These are phyloP conservation scores for Troides oblongomaculatus DNA, from an alignment of 2,888 invertebrate species.

Conservation along the genomic window DNA sequence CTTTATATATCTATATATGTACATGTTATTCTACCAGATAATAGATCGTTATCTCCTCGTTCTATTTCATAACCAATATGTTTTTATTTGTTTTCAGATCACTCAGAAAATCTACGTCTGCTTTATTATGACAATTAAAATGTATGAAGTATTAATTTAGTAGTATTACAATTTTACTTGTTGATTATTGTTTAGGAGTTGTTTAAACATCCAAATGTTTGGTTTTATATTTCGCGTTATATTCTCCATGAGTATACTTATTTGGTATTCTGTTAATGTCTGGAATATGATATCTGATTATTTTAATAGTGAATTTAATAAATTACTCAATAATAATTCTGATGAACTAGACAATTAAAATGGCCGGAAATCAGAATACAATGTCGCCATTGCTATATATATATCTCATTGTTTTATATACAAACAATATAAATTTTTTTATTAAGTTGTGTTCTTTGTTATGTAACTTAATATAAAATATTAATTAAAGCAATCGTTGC, in stretches of 20 bases:
- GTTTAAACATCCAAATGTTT: constrained; percentile 71
- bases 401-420: no score
- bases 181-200: neutral
- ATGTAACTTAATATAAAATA: no score
- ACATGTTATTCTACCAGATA: neutral
- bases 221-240: constrained; percentile 82
- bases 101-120: neutral
- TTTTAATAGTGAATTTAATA: constrained; percentile 85
- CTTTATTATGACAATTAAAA: neutral
- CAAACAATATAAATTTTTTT: no score
- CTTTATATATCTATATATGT: neutral
- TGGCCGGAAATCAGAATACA: neutral
- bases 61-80: neutral
- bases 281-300: constrained; percentile 87
- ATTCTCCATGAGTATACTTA: constrained; percentile 83
- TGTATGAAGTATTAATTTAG: neutral
- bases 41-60: neutral
- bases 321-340: constrained; percentile 73
- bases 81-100: neutral
- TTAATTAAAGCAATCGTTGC: no score
- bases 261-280: constrained; percentile 85
- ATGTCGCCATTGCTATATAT: no score
- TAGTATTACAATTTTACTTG: neutral
- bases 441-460: no score
- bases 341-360: constrained; percentile 38